Conservation (phyloP, 2,888 invertebrate genomes). For the Andrena bucephala region DNA sequence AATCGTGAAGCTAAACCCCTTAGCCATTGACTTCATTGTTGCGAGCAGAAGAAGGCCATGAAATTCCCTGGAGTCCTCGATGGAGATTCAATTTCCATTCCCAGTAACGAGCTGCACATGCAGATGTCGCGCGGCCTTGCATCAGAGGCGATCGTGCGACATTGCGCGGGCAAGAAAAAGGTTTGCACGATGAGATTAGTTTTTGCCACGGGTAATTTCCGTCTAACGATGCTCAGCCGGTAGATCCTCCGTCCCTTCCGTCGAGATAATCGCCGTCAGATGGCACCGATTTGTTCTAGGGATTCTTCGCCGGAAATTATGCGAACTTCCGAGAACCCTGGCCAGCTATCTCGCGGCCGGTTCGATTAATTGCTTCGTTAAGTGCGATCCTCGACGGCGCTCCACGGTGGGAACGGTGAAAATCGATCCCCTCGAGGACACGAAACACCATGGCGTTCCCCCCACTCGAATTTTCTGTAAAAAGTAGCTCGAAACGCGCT, state of each 20-base stretch:
- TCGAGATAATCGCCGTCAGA: conserved; percentile 38
- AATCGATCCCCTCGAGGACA: conserved; percentile 8
- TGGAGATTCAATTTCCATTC: conserved; percentile 22
- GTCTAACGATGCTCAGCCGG: conserved; percentile 4
- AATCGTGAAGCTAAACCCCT: no score
- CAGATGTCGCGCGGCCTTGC: conserved; percentile 40
- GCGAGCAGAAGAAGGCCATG: neutral
- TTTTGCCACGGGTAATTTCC: conserved; percentile 17
- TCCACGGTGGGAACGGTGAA: neutral
- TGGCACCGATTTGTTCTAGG: conserved; percentile 58
- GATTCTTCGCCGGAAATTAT: conserved; percentile 52
- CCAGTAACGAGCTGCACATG: neutral
- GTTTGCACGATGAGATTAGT: neutral
- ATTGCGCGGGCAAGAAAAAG: conserved; percentile 6
- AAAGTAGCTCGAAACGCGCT: conserved; percentile 6
- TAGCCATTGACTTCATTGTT: no score
- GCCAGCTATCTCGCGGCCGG: conserved; percentile 5
- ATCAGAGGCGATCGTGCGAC: conserved; percentile 18
- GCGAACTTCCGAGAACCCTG: conserved; percentile 29
- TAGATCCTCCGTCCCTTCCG: neutral
- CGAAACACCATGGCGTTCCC: neutral
- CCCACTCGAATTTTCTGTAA: conserved; percentile 17
- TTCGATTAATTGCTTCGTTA: conserved; percentile 4
- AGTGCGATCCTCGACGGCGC: neutral
- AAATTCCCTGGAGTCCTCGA: conserved; percentile 27